These are phyloP conservation scores for Xestobium rufovillosum DNA, from an alignment of 2,888 invertebrate species.

Conservation along the genomic window DNA sequence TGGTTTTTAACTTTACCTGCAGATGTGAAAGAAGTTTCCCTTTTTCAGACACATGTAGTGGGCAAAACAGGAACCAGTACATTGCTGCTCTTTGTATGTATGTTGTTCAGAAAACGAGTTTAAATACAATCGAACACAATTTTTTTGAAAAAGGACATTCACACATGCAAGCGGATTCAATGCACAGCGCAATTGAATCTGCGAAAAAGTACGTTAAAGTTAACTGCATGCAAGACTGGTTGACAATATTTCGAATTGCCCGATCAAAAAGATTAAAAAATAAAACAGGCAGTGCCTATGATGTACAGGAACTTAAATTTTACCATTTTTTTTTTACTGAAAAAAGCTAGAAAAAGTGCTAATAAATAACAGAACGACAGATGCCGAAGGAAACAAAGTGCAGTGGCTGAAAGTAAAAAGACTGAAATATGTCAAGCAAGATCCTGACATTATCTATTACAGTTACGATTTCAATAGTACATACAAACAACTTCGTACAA, in stretches of 20 bases:
- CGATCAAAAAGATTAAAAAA: too few relatives aligned
- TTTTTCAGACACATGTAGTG: conserved; percentile 20
- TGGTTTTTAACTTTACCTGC: conserved; percentile 18
- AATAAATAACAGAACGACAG: too few relatives aligned
- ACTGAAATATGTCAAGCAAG: too few relatives aligned
- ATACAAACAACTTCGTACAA: too few relatives aligned
- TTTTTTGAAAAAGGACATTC: conserved; percentile 27
- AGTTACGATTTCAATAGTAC: not conserved
- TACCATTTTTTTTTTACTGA: too few relatives aligned
- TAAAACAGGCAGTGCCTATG: too few relatives aligned
- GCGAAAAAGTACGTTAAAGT: conserved; percentile 10
- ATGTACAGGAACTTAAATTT: too few relatives aligned
- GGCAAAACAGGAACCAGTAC: conserved; percentile 25
- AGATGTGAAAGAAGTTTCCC: conserved; percentile 16
- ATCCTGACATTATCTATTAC: too few relatives aligned
- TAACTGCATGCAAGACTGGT: conserved; percentile 22
- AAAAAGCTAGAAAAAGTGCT: too few relatives aligned
- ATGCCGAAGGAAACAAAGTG: too few relatives aligned
- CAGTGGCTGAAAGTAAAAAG: too few relatives aligned
- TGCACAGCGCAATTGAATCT: conserved; percentile 21
- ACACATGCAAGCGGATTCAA: conserved; percentile 25
- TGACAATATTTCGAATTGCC: conserved; percentile 20
- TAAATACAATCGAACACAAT: conserved; percentile 23
- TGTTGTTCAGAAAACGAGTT: conserved; percentile 17
- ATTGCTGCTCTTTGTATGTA: conserved; percentile 22